Conservation (phyloP, 2,888 invertebrate species). For the Eubasilissa splendida region DNA sequence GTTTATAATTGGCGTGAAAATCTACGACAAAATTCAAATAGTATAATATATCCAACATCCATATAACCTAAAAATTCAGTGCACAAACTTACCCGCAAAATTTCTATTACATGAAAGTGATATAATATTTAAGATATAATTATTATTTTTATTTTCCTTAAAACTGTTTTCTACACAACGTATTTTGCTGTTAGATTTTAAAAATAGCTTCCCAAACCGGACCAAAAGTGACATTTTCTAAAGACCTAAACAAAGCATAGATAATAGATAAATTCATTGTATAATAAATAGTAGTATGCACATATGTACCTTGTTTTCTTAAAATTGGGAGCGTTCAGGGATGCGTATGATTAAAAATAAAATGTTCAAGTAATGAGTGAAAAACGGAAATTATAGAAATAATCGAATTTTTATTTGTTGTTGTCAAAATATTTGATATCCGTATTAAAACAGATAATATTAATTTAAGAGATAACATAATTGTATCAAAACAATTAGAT, state of each 20-base stretch:
- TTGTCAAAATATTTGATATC: too few species aligned
- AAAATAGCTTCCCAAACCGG: constrained; percentile 43
- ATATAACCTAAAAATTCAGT: constrained; percentile 26
- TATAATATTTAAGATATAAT: constrained; percentile 10
- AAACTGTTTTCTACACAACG: background rate
- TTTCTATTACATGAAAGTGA: constrained; percentile 2
- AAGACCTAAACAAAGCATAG: constrained; percentile 16
- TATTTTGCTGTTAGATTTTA: constrained; percentile 38
- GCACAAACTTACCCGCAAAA: constrained; percentile 15
- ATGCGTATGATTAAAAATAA: too few species aligned
- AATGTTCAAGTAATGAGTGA: too few species aligned
- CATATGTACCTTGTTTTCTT: too few species aligned
- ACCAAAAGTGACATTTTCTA: constrained; percentile 49
- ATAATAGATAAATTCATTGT: background rate
- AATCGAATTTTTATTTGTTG: too few species aligned
- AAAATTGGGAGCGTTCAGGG: too few species aligned
- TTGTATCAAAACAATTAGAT: too few species aligned
- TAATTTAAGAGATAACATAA: too few species aligned
- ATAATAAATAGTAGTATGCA: too few species aligned
- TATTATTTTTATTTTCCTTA: background rate
- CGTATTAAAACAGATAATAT: too few species aligned
- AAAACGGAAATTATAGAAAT: too few species aligned
- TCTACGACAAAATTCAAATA: constrained; percentile 36
- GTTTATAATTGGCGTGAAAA: constrained; percentile 44
- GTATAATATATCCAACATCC: background rate